Evolutionary conservation across 2,113 vertebrate species (phyloP).

Genomic region (Sciurus niger): DNA sequence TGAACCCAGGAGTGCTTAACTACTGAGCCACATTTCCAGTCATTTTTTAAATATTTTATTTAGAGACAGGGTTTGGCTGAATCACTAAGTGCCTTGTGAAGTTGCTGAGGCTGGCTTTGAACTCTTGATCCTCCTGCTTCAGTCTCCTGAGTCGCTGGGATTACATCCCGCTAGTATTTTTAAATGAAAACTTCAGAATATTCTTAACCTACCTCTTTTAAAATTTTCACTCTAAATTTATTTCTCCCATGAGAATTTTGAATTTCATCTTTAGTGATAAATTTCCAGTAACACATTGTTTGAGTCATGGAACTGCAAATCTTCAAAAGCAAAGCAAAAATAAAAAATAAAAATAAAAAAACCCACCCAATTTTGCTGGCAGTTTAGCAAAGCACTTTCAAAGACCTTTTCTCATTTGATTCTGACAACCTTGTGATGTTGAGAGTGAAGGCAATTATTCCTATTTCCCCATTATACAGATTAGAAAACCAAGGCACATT

Average conservation of each 20-base stretch:
- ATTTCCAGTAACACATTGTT: background rate
- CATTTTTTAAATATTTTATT: too few relatives aligned
- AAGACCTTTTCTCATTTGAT: background rate
- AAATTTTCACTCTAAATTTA: constrained; percentile 28
- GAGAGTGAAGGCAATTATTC: background rate
- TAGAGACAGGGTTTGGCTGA: too few relatives aligned
- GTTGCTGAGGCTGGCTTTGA: too few relatives aligned
- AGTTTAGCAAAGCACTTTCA: background rate
- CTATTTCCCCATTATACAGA: background rate
- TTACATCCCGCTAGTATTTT: background rate
- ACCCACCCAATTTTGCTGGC: background rate
- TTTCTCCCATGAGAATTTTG: constrained; percentile 46
- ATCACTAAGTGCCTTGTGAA: too few relatives aligned
- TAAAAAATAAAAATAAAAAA: too few relatives aligned
- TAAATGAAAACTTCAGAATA: constrained; percentile 1
- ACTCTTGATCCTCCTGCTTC: too few relatives aligned
- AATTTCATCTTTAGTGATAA: constrained; percentile 37
- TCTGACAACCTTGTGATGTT: background rate
- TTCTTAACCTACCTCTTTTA: background rate
- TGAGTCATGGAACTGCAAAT: background rate
- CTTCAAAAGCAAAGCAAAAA: constrained; percentile 22
- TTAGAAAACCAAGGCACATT: background rate
- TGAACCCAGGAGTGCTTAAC: too few relatives aligned
- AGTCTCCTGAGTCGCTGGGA: too few relatives aligned
- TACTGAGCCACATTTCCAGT: too few relatives aligned